Base-by-base conservation (phyloP, 2,113 vertebrate genomes). In the Phalacrocorax pelagicus region DNA sequence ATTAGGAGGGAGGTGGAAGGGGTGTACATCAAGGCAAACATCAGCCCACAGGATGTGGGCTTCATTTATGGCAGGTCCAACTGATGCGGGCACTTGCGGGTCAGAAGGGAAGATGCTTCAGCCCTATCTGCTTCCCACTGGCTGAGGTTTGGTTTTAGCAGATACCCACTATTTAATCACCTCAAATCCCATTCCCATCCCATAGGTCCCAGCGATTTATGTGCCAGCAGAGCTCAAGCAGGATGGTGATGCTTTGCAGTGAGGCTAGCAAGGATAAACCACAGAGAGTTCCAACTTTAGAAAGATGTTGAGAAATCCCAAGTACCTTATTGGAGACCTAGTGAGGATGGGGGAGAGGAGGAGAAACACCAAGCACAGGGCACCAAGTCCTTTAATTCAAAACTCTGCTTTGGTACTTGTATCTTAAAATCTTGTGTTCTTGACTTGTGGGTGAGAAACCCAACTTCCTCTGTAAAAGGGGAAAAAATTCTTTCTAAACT, bases 61-160 rank as follows among this genome's bases (percentile, higher is more conserved):
- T 59, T 36, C 66, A 4, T 6, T 22, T 47, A 57, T 5, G 32
- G 32, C 36, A 38, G 24, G 34, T 14, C 47, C 59, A 20, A 11
- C 11, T 5, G 22, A 15, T 24, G 21, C 2, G 0, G 38, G 52
- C 0, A 1, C 24, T 63, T 65, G 46, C 0, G 1, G 62, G 32
- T 46, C 42, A 9, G 46, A 49, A 5, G 1, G 24, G 23, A 82
- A 73, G 85, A 18, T 55, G 52, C 38, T 49, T 40, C 57, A 49
- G 46, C 30, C 51, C 8, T 22, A 16, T 6, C 65, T 6, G 1
- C 65, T 85, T 47, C 49, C 29, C 57, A 1, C 38, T 2, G 15
- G 32, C 32, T 44, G 49, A 27, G 15, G 16, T 11, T 9, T 12
- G 58, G 15, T 32, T 77, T 81, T 17, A 73, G 36, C 30, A 51